A percentile compares a stretch with the other conserved stretches of the same genome.
phyloP scores from a whole-genome alignment of 2,113 vertebrate species.

The Deroptyus accipitrinus region DNA sequence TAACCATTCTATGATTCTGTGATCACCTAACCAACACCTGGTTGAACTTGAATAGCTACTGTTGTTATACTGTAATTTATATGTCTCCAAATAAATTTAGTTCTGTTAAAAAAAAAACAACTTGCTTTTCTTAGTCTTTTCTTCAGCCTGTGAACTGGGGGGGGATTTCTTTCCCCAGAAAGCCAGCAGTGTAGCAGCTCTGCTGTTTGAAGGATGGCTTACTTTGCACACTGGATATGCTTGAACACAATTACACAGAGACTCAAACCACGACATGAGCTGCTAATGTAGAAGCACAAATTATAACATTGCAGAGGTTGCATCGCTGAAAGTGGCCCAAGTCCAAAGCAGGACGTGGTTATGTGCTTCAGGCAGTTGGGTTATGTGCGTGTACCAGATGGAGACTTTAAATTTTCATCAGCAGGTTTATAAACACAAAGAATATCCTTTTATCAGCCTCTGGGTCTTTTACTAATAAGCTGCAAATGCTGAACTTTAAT shows the following conservation, averaged over 20 bases:
- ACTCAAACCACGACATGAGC: not conserved
- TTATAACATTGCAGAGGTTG: not conserved
- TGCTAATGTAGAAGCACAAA: not conserved
- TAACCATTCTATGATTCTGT: not conserved
- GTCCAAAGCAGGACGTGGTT: not conserved
- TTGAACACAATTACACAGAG: not conserved
- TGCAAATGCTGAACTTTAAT: constrained; percentile 25
- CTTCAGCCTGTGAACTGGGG: not conserved
- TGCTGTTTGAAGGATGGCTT: not conserved
- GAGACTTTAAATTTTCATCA: constrained; percentile 59
- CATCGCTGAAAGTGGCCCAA: not conserved
- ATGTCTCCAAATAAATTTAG: not conserved
- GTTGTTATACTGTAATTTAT: not conserved
- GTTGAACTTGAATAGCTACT: not conserved
- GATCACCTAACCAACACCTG: not conserved
- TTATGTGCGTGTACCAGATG: constrained; percentile 20
- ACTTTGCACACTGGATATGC: not conserved
- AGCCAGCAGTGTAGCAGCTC: not conserved
- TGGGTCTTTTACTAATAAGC: constrained; percentile 8
- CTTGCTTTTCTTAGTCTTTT: not conserved
- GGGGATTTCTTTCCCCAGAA: not conserved
- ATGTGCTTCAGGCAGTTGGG: not conserved
- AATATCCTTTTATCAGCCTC: constrained; percentile 9
- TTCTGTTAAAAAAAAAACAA: not conserved
- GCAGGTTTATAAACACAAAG: constrained; percentile 14